Conservation (phyloP, 1,140 invertebrate genomes). For the Scylla paramamosain region DNA sequence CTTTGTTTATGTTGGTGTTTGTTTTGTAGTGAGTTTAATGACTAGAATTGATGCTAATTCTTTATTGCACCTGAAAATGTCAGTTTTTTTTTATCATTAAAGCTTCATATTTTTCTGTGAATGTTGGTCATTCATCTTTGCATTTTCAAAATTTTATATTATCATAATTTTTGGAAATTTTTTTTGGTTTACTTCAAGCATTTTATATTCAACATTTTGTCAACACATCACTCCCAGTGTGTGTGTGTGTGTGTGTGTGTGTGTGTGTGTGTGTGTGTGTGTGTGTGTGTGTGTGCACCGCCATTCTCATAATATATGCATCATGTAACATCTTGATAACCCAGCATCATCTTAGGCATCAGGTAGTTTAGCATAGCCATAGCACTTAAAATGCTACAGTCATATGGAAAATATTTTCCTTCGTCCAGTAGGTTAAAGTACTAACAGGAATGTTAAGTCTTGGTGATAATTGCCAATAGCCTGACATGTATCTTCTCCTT, state of each 20-base stretch:
- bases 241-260: not conserved
- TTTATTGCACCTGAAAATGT: no score
- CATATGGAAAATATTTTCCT: slow-evolving; percentile 15
- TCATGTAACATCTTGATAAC: slow-evolving; percentile 14
- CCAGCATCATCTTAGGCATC: not conserved
- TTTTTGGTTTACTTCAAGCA: no score
- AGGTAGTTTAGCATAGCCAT: slow-evolving; percentile 8
- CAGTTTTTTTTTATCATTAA: no score
- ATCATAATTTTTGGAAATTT: no score
- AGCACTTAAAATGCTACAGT: not conserved
- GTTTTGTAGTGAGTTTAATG: no score
- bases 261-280: slow-evolving; percentile 15
- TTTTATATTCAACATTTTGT: no score
- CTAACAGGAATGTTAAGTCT: slow-evolving; percentile 22
- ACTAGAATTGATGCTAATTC: no score
- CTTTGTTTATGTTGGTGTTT: no score
- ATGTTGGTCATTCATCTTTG: no score
- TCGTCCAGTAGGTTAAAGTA: slow-evolving; percentile 13
- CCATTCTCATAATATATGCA: not conserved
- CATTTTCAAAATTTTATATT: no score
- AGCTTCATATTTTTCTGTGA: no score
- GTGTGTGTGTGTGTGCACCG: not conserved
- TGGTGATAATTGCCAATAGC: not conserved
- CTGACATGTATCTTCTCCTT: not conserved
- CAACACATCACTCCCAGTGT: no score